Percentiles rank a stretch among this genome's conserved stretches.
Evolutionary conservation across 2,888 invertebrate genomes (phyloP).

Genomic region (Philereme transversata): DNA sequence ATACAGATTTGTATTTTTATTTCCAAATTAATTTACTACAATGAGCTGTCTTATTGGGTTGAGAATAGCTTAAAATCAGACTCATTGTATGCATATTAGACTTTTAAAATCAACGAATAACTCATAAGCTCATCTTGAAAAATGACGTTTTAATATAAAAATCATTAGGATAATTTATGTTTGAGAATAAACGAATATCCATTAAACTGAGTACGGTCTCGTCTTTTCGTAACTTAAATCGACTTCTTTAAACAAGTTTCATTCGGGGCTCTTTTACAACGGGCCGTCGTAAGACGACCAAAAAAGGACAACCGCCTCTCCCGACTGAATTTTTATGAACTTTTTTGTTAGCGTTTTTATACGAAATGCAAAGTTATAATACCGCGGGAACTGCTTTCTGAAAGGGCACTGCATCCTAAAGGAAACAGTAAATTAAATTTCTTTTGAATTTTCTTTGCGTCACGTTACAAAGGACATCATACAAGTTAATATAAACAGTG

Average conservation of each 20-base stretch:
- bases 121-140: not conserved
- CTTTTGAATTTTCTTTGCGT: conserved; percentile 45
- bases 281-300: conserved; percentile 55
- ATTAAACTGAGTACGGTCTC: conserved; percentile 49
- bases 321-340: conserved; percentile 73
- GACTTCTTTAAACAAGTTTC: conserved; percentile 75
- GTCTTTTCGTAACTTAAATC: conserved; percentile 74
- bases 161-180: not conserved
- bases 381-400: conserved; percentile 54
- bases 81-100: not conserved
- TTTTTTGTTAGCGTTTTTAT: conserved; percentile 69
- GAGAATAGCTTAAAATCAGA: too few relatives aligned
- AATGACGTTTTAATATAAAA: not conserved
- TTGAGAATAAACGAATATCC: conserved; percentile 13
- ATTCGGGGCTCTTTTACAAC: conserved; percentile 60
- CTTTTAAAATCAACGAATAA: not conserved
- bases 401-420: conserved; percentile 59
- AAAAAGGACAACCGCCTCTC: conserved; percentile 66
- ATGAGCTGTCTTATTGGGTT: too few relatives aligned
- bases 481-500: conserved; percentile 11
- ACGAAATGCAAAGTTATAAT: conserved; percentile 62
- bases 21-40: too few relatives aligned
- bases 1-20: too few relatives aligned
- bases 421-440: conserved; percentile 58
- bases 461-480: conserved; percentile 35